Conservation (phyloP, 2,888 invertebrate genomes). For the Elmis aenea region DNA sequence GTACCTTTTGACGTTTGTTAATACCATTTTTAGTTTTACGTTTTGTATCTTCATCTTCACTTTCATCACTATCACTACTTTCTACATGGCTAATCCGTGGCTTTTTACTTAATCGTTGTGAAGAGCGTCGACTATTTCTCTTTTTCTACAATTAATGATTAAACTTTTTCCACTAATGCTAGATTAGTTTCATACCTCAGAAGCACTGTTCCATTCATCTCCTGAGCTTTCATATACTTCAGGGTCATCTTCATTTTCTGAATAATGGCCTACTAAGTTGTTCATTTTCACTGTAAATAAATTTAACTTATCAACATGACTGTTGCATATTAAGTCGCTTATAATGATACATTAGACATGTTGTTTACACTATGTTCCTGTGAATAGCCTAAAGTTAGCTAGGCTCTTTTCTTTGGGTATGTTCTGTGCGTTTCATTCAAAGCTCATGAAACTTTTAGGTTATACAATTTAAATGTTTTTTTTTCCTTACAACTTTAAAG, state of each 20-base stretch:
- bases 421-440: no score
- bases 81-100: constrained; percentile 31
- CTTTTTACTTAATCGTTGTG: constrained; percentile 36
- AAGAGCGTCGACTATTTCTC: constrained; percentile 31
- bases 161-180: background rate
- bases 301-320: no score
- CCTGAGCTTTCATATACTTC: constrained; percentile 41
- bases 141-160: constrained; percentile 27
- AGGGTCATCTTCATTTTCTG: constrained; percentile 44
- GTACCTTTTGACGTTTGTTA: constrained; percentile 25
- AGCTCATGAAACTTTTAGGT: no score
- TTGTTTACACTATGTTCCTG: no score
- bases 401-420: no score
- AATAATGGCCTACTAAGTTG: constrained; percentile 20
- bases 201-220: constrained; percentile 37
- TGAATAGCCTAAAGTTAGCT: no score
- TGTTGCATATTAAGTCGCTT: no score
- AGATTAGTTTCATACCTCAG: constrained; percentile 22
- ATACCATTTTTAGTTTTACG: constrained; percentile 24
- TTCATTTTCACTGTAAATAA: background rate
- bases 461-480: no score
- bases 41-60: constrained; percentile 25
- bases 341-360: constrained; percentile 1
- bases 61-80: constrained; percentile 28
- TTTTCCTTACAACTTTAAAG: no score